Base-by-base conservation (phyloP, 2,888 invertebrate genomes). In the Drosophila sordidula region DNA sequence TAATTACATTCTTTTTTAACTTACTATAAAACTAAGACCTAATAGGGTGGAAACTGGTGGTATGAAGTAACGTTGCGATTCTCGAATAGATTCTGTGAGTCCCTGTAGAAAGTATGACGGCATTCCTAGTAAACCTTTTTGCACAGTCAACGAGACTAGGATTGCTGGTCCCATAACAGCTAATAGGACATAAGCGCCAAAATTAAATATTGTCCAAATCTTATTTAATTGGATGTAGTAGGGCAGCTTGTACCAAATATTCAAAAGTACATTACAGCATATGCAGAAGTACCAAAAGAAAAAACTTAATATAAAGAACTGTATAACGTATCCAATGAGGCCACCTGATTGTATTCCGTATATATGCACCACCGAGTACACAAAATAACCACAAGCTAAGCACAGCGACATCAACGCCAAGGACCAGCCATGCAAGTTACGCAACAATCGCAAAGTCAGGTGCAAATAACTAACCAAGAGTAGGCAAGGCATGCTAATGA, bases 41-140 rank as follows among this genome's bases (percentile, higher is more conserved):
- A 92, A 72, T 4, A 90, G 66, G 4, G 80, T 70, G 2, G 91
- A 90, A 8, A 92, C 92, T 4, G 92, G 92, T 4, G 92, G 92
- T 63, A 92, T 92, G 57, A 92, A 92, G 65, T 92, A 92, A 5
- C 91, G 83, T 67, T 92, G 92, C 6, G 92, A 91, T 75, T 90
- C 90, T 6, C 91, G 89, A 50, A 92, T 90, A 1, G 92, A 91
- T 80, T 91, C 91, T 3, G 91, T 92, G 18, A 91, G 80, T 5
- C 91, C 92, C 65, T 92, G 92, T 47, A 89, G 86, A 59, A 92
- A 92, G 62, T 92, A 92, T 2, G 92, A 92, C 1, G 92, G 92
- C 90, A 91, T 92, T 45, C 92, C 92, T 0, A 88, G 90, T 3
- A 92, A 62, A 3, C 91, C 91, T 51, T 92, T 92, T 63, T 90